A percentile compares a stretch with the other conserved stretches of the same genome.
Evolutionary conservation across 2,888 invertebrate species (phyloP).

Genomic region (Eupeodes luniger): DNA sequence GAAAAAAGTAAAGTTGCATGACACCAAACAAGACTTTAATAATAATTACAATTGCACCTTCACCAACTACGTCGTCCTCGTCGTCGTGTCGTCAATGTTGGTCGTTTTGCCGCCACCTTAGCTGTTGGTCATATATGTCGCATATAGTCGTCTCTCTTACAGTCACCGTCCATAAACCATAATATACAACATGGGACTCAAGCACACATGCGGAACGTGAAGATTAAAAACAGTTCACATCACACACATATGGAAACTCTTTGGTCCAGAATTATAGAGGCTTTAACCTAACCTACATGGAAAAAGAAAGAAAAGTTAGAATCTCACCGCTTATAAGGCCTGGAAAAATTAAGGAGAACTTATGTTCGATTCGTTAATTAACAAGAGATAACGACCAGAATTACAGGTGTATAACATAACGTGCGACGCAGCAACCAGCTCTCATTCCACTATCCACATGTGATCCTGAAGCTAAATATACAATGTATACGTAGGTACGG

Average conservation of each 20-base stretch:
- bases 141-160: not conserved
- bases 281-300: conserved; percentile 19
- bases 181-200: conserved; percentile 14
- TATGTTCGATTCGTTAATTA: conserved; percentile 76
- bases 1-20: conserved; percentile 60
- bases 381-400: conserved; percentile 75
- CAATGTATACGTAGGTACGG: conserved; percentile 5
- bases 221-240: conserved; percentile 36
- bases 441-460: conserved; percentile 69
- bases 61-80: not conserved
- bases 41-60: conserved; percentile 70
- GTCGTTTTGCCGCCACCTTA: not conserved
- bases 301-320: conserved; percentile 10
- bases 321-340: conserved; percentile 19
- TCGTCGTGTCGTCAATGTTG: not conserved
- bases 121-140: conserved; percentile 25
- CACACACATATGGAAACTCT: not conserved
- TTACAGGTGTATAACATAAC: conserved; percentile 76
- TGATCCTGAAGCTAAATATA: conserved; percentile 51
- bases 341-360: conserved; percentile 71
- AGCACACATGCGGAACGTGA: conserved; percentile 39
- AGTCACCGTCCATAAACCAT: not conserved
- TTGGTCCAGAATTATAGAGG: not conserved
- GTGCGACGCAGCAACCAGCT: conserved; percentile 73
- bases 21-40: conserved; percentile 68